phyloP scores from a whole-genome alignment of 2,888 invertebrate genomes.

The Heliconius sara region DNA sequence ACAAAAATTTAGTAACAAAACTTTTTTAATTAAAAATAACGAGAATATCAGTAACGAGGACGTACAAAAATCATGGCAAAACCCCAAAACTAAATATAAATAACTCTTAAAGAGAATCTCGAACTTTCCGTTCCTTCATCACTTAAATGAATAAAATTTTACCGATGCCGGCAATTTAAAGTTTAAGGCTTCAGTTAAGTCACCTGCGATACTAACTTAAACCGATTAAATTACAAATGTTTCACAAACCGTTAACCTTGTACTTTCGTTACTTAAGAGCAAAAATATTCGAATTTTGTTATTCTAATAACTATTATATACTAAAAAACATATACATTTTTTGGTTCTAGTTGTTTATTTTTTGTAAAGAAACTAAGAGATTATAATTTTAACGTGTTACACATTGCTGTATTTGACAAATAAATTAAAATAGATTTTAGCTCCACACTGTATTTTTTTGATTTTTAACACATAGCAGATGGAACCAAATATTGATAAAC shows the following conservation, averaged over 20 bases:
- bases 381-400: no score
- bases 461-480: no score
- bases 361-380: no score
- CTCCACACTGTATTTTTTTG: no score
- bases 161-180: constrained; percentile 79
- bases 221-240: constrained; percentile 82
- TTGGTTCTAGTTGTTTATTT: no score
- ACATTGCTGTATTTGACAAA: no score
- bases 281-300: constrained; percentile 4
- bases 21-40: constrained; percentile 30
- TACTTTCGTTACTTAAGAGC: constrained; percentile 66
- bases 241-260: constrained; percentile 79
- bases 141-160: constrained; percentile 50
- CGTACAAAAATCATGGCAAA: constrained; percentile 26
- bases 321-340: no score
- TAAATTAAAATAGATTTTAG: no score
- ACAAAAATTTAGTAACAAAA: not conserved
- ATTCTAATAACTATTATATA: not conserved
- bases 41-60: constrained; percentile 31
- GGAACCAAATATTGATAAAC: no score
- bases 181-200: constrained; percentile 69
- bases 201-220: constrained; percentile 77
- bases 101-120: constrained; percentile 42
- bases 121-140: constrained; percentile 48
- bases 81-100: constrained; percentile 41